Evolutionary conservation across 2,797 vertebrate species (phyloP).

Genomic region (Phrynocephalus guinanensis): DNA sequence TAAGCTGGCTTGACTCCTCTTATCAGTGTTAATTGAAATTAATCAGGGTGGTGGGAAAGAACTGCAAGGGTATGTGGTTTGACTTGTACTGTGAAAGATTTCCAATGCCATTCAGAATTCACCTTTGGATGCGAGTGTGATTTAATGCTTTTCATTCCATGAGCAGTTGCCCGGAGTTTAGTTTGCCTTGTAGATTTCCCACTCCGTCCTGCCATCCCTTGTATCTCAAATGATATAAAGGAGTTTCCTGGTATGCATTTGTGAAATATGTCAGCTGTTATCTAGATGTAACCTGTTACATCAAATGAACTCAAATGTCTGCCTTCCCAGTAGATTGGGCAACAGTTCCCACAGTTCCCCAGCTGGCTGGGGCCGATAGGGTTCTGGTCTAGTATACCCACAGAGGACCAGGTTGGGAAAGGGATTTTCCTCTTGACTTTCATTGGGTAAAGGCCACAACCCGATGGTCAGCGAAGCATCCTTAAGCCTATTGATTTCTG

Average conservation of each 20-base stretch:
- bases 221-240: constrained; percentile 58
- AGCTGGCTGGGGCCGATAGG: not conserved
- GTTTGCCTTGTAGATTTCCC: constrained; percentile 59
- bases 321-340: not conserved
- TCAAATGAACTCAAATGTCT: constrained; percentile 5
- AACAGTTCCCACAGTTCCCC: too few relatives aligned
- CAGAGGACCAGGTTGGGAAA: constrained; percentile 14
- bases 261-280: constrained; percentile 55
- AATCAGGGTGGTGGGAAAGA: not conserved
- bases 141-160: constrained; percentile 77
- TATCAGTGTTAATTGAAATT: not conserved
- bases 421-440: constrained; percentile 37
- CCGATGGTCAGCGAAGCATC: not conserved
- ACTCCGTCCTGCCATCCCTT: constrained; percentile 50
- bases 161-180: constrained; percentile 55
- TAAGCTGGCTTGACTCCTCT: not conserved
- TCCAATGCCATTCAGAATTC: constrained; percentile 65
- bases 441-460: not conserved
- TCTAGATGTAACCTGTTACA: constrained; percentile 53
- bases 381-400: not conserved
- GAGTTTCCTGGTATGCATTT: constrained; percentile 59
- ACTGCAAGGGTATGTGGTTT: constrained; percentile 52
- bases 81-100: not conserved
- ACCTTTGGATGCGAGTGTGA: constrained; percentile 82
- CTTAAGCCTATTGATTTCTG: not conserved